Evolutionary conservation across 92 coral and sea anemone genomes (phyloP), one percentile per base, ranked within the genome.

Genomic region (Zoanthus solanderi): DNA sequence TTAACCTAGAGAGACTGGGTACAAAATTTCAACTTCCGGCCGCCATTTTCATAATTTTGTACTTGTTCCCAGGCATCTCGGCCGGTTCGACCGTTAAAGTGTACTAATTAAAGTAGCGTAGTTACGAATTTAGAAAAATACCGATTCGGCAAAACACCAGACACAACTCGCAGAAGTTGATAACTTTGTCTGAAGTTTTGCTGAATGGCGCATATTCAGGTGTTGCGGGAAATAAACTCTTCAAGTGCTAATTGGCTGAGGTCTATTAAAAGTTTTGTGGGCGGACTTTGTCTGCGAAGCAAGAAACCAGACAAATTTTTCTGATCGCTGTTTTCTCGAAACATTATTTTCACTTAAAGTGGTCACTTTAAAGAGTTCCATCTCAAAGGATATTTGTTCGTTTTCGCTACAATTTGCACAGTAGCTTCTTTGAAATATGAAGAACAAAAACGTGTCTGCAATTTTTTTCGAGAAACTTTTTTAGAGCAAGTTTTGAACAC

Each of bases 321-420:
- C 23, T 23, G 23, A 23, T 23, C 23, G 23, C 23, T 23, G 23
- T 23, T 23, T 23, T 23, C 23, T 23, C 23, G 23, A 57, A 45
- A 2, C 31, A 46, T 34, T 68, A 42, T 47, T 84, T 47, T 67
- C 78, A 71, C 54, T 46, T 3, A 16, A 72, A 85, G 81, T 28
- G 68, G 87, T 47, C 78, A 68, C 78, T 54, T 78, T 71, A 44
- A 74, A 75, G 84, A 87, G 85, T 82, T 87, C 73, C 73, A 78
- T 48, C 18, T 77, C 78, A n/a, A 13, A 87, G 78, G 85, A 77
- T 78, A 87, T 87, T 77, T 87, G 72, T 87, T 77, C 56, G 85
- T 65, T 87, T 87, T 80, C 85, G 78, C 69, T 77, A 44, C 76
- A 65, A 60, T 76, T 86, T 86, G 30, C 81, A 76, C 89, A 86